Percentiles rank a stretch among this genome's conserved stretches.
phyloP scores from a whole-genome alignment of 2,113 vertebrate species.

The Hemichromis elongatus region DNA sequence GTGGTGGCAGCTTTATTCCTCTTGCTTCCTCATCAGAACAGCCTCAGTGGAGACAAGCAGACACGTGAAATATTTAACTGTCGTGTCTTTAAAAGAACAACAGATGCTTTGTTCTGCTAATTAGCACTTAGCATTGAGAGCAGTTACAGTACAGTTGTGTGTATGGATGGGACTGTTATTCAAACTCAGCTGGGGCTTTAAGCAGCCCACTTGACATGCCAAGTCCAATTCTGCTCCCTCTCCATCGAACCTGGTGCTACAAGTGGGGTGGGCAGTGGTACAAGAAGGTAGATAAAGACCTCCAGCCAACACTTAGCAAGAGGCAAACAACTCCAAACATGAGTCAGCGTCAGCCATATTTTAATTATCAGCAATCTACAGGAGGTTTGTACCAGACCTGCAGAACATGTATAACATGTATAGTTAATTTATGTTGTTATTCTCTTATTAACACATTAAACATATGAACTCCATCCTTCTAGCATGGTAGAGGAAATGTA shows the following conservation, averaged over 20 bases:
- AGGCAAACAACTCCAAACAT: background rate
- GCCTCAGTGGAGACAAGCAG: constrained; percentile 82
- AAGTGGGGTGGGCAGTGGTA: background rate
- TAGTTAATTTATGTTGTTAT: background rate
- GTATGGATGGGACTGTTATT: constrained; percentile 25
- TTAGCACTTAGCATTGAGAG: constrained; percentile 51
- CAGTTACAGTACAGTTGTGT: constrained; percentile 10
- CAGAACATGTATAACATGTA: background rate
- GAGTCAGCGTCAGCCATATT: background rate
- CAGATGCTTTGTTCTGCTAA: constrained; percentile 77
- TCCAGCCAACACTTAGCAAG: background rate
- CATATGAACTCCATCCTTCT: background rate
- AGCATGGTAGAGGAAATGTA: background rate
- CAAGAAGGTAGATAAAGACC: background rate
- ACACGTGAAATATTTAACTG: constrained; percentile 90
- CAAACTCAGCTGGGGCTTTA: constrained; percentile 32
- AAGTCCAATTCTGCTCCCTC: constrained; percentile 2
- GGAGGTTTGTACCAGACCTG: background rate
- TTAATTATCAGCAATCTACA: background rate
- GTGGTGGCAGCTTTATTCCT: constrained; percentile 86
- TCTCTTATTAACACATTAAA: background rate
- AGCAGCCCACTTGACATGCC: constrained; percentile 21
- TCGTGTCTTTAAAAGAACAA: constrained; percentile 81
- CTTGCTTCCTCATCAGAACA: constrained; percentile 77
- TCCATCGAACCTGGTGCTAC: background rate